Conservation (phyloP, 2,888 invertebrate genomes). For the Dioctria rufipes region DNA sequence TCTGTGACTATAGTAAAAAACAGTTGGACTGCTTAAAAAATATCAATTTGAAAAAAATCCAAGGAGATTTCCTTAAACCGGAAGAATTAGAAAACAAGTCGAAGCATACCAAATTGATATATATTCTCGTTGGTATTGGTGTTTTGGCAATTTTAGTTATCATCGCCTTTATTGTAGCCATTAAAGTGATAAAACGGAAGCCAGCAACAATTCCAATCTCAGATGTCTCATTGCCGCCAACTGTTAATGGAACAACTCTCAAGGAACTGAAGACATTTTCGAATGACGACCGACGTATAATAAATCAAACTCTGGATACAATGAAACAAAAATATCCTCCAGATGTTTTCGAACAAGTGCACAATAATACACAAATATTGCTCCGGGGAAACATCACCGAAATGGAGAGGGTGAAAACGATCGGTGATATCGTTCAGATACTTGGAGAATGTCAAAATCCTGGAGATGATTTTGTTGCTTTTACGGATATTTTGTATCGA, state of each 20-base stretch:
- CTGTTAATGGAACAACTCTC: constrained; percentile 28
- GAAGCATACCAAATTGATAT: constrained; percentile 45
- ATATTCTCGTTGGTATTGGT: constrained; percentile 52
- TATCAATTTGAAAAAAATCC: constrained; percentile 63
- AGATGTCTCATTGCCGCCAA: constrained; percentile 20
- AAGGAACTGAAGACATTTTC: constrained; percentile 61
- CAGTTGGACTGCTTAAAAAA: constrained; percentile 65
- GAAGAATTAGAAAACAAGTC: constrained; percentile 63
- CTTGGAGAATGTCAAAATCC: constrained; percentile 63
- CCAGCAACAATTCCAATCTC: constrained; percentile 16
- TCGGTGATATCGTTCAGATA: constrained; percentile 64
- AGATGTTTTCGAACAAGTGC: constrained; percentile 64
- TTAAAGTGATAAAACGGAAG: constrained; percentile 56
- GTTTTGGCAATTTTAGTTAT: constrained; percentile 56
- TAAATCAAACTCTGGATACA: constrained; percentile 64
- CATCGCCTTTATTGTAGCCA: constrained; percentile 58
- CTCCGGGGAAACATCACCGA: constrained; percentile 63
- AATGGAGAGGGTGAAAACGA: constrained; percentile 64
- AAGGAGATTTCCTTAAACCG: constrained; percentile 65
- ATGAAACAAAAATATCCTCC: constrained; percentile 65
- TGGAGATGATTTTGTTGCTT: constrained; percentile 65
- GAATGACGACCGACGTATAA: constrained; percentile 63
- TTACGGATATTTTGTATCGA: constrained; percentile 65
- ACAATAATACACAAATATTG: constrained; percentile 63
- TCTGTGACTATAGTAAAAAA: constrained; percentile 65